Conservation (phyloP, 2,888 invertebrate genomes). For the Spodoptera littoralis region DNA sequence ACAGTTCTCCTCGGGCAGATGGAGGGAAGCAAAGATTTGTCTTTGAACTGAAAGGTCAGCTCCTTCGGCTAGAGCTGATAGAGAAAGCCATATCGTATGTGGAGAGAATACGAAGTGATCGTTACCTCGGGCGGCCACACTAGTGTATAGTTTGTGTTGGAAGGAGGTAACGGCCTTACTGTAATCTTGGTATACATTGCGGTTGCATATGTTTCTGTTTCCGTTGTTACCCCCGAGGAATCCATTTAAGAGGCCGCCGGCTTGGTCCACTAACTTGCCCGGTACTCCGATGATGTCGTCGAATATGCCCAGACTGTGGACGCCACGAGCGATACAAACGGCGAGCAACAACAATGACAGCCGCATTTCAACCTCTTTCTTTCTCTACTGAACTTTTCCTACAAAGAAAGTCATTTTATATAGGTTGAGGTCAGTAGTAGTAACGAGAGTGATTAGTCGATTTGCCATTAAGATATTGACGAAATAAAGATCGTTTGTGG, state of each 20-base stretch:
- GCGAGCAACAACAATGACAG: not conserved
- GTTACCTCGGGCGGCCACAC: conserved; percentile 31
- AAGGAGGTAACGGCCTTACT: conserved; percentile 31
- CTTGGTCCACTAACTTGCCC: not conserved
- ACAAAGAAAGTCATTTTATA: not conserved
- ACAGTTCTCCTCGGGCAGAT: conserved; percentile 58
- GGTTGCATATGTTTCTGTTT: conserved; percentile 18
- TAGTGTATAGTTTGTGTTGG: conserved; percentile 28
- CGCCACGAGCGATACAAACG: conserved; percentile 34
- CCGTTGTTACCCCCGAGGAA: conserved; percentile 14
- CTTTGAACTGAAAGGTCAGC: conserved; percentile 43
- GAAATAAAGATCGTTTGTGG: not conserved
- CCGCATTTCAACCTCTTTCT: conserved; percentile 22
- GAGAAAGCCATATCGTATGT: conserved; percentile 57
- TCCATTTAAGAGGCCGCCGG: not conserved
- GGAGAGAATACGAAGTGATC: conserved; percentile 61
- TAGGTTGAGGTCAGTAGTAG: not conserved
- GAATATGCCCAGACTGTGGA: conserved; percentile 14
- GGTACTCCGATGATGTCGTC: conserved; percentile 5
- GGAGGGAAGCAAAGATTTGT: conserved; percentile 45
- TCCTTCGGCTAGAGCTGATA: conserved; percentile 62
- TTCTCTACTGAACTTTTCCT: not conserved
- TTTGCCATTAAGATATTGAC: not conserved
- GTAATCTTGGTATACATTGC: conserved; percentile 28
- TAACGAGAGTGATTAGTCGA: not conserved